Evolutionary conservation across 2,113 vertebrate genomes (phyloP).

Genomic region (Serinus canaria): DNA sequence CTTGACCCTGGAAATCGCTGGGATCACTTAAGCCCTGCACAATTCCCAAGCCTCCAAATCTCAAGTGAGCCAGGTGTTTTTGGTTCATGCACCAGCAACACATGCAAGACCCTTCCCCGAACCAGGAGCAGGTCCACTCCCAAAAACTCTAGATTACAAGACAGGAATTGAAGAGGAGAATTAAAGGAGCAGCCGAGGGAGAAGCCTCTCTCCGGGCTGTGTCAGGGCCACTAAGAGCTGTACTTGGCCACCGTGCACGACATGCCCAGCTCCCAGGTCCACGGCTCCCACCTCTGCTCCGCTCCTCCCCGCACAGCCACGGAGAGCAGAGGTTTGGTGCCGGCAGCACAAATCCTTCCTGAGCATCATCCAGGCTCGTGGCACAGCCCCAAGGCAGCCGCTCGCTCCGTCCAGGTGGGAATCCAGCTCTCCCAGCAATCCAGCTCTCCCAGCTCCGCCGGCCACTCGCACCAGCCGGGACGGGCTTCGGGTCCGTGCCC

Average conservation of each 20-base stretch:
- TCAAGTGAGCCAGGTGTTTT: rapidly evolving
- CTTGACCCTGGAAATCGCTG: background rate
- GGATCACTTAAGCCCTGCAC: background rate
- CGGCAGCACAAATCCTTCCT: background rate
- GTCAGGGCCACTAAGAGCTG: background rate
- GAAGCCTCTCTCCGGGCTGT: background rate
- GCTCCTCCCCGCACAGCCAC: background rate
- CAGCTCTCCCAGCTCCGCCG: background rate
- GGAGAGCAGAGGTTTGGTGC: background rate
- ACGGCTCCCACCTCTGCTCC: background rate
- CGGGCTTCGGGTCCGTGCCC: background rate
- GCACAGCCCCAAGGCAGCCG: background rate
- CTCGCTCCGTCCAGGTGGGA: background rate
- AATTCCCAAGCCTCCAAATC: background rate
- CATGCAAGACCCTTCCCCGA: rapidly evolving
- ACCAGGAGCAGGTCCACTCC: background rate
- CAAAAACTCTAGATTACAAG: background rate
- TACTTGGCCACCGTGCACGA: background rate
- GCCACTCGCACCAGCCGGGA: rapidly evolving
- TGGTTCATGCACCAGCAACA: rapidly evolving
- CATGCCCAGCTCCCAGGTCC: background rate
- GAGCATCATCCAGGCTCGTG: background rate
- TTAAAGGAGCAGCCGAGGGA: background rate
- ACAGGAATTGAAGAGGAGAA: background rate
- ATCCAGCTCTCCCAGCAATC: background rate